phyloP scores from a whole-genome alignment of 2,888 invertebrate species.

The Linnaemya tessellans region DNA sequence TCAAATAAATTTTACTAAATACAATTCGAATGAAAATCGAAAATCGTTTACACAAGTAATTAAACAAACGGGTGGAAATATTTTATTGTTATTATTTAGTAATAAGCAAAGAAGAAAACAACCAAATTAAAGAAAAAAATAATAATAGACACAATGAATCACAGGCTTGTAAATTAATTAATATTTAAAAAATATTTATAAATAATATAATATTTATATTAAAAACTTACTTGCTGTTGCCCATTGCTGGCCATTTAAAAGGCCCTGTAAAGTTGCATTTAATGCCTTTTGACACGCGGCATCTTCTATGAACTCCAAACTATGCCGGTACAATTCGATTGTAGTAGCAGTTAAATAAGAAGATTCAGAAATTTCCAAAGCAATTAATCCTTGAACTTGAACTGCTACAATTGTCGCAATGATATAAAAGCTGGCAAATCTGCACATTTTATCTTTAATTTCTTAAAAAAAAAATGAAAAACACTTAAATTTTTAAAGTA shows the following conservation, averaged over 20 bases:
- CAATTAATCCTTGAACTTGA: slow-evolving; percentile 3
- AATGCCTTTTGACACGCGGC: slow-evolving; percentile 76
- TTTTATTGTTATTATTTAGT: not conserved
- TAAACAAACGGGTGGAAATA: not conserved
- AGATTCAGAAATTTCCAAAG: slow-evolving; percentile 13
- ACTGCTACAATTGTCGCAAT: slow-evolving; percentile 6
- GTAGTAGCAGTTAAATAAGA: slow-evolving; percentile 70
- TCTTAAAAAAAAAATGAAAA: not conserved
- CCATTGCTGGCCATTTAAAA: slow-evolving; percentile 76
- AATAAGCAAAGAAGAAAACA: not conserved
- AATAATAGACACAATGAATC: not conserved
- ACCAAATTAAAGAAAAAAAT: not conserved
- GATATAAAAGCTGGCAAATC: not conserved
- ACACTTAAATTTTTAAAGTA: not conserved
- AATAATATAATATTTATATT: not conserved
- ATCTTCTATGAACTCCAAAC: slow-evolving; percentile 74
- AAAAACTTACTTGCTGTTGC: slow-evolving; percentile 78
- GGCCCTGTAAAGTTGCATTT: slow-evolving; percentile 77
- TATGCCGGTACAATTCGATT: slow-evolving; percentile 74
- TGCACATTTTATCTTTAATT: slow-evolving; percentile 39
- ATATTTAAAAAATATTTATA: not conserved
- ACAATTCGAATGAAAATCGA: too few species aligned
- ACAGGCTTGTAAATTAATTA: not conserved
- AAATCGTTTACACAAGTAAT: not conserved
- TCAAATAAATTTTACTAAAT: not conserved